Evolutionary conservation across 2,797 vertebrate genomes (phyloP), one percentile per base, ranked within the genome.

Genomic region (Lithobates sylvaticus): DNA sequence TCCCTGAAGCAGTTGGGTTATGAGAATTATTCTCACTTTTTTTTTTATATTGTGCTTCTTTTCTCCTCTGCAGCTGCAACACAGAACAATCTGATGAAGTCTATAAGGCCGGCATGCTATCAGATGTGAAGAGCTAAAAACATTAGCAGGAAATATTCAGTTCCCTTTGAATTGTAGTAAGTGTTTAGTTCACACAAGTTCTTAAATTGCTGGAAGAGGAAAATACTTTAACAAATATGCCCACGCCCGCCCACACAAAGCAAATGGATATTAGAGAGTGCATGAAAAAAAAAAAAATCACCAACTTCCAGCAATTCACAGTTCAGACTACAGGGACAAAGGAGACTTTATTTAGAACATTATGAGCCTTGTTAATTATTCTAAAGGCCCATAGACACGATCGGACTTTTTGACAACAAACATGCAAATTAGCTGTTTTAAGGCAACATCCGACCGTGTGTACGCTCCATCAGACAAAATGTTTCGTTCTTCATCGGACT

Each of bases 141-240:
- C 89, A 85, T 23, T 80, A 81, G 83, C 10, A 83, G 67, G 73
- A 86, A 89, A 89, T 69, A 32, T 65, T 18, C 70, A 58, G 39
- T 82, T 88, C 75, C 83, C 81, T 86, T 9, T 54, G 78, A 87
- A 86, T 82, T 86, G 78, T 88, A 84, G 82, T 70, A 88, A 80
- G 90, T 86, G 73, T 75, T 74, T 61, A 88, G 85, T 70, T 85
- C 78, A 36, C 78, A 36, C 39, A 26, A 42, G 65, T 47, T 73
- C 86, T 85, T 89, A 65, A 89, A 75, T 78, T 47, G 13, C 34
- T 84, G 86, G 71, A 88, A 77, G 69, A 78, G 76, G 76, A 85
- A 78, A 84, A 71, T 21, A 54, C 26, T 36, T 7, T 77, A 70
- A 70, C 23, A 77, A 50, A 64, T 21, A 12, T 9, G 42, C 77